These are phyloP conservation scores for Monochamus alternatus DNA, from an alignment of 2,888 invertebrate genomes.

Conservation along the genomic window DNA sequence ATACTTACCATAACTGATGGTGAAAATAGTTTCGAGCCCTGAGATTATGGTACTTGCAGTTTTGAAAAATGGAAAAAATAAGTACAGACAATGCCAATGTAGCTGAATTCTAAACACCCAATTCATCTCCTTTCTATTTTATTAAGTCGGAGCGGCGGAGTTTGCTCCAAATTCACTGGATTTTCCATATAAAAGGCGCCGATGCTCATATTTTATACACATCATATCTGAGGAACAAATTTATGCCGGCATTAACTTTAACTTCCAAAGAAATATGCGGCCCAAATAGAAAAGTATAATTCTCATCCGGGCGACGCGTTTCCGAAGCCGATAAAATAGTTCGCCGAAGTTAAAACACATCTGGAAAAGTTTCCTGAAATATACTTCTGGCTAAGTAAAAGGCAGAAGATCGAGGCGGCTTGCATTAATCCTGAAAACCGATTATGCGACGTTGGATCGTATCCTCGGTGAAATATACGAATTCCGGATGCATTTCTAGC, in stretches of 20 bases:
- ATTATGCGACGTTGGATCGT: constrained; percentile 9
- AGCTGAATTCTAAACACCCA: no score
- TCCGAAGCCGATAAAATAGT: not conserved
- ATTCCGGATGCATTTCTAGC: not conserved
- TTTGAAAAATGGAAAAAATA: no score
- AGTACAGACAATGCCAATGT: no score
- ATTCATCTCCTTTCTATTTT: no score
- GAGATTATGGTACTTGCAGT: no score
- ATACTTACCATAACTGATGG: no score
- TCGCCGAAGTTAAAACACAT: constrained; percentile 23
- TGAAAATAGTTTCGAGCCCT: no score
- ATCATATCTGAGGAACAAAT: not conserved
- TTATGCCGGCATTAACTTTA: constrained; percentile 6
- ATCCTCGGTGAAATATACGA: not conserved
- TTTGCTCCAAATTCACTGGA: not conserved
- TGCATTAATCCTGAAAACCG: constrained; percentile 2
- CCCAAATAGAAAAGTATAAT: not conserved
- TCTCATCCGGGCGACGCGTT: not conserved
- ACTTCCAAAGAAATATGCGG: constrained; percentile 4
- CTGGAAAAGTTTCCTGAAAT: constrained; percentile 28
- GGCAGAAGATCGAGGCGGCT: constrained; percentile 3
- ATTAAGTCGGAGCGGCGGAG: no score
- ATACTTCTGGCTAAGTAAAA: constrained; percentile 24
- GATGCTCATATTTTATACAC: constrained; percentile 5
- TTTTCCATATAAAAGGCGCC: not conserved